Evolutionary conservation across 2,888 invertebrate species (phyloP), one percentile per base, ranked within the genome.

Genomic region (Tachina lurida): DNA sequence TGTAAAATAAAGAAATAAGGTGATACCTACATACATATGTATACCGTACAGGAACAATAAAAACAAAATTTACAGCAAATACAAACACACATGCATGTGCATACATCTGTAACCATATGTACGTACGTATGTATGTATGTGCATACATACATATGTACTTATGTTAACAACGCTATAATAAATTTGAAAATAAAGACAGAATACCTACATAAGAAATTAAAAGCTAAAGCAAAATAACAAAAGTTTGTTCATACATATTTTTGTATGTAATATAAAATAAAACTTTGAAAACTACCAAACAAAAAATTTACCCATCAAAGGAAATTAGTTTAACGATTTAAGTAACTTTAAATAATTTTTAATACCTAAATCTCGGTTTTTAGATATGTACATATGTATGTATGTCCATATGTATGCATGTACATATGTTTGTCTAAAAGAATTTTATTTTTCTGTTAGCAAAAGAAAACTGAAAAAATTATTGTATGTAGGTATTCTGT

Each of bases 91-190:
- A 31, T 31, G 31, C 31, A 31, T 31, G 1, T 31, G 7, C 7
- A 7, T 31, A 31, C 31, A 31, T 31, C 31, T 31, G 31, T 31
- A 22, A 2, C 22, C 22, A 22, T 31, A 31, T 7, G 7, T 31
- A 63, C 4, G n/a, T 3, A 39, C 1, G n/a, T 58, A 31, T 1
- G 15, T 22, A 19, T 56, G 70, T 31, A 74, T 43, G 31, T 31
- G 31, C 31, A 31, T 31, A 31, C 2, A 31, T 31, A 31, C 31
- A 22, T 22, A n/a, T n/a, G n/a, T n/a, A 15, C 4, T 7, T n/a
- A 49, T 65, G 79, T 83, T 76, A 83, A 79, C 83, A 86, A 83
- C 73, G 86, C 83, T 79, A 79, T 74, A 39, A 54, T 49, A 47
- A 84, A 60, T 52, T 41, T 9, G 1, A 17, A 67, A 63, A 68